Base-by-base conservation (phyloP, 2,888 invertebrate genomes). In the Odontocolon sp. region DNA sequence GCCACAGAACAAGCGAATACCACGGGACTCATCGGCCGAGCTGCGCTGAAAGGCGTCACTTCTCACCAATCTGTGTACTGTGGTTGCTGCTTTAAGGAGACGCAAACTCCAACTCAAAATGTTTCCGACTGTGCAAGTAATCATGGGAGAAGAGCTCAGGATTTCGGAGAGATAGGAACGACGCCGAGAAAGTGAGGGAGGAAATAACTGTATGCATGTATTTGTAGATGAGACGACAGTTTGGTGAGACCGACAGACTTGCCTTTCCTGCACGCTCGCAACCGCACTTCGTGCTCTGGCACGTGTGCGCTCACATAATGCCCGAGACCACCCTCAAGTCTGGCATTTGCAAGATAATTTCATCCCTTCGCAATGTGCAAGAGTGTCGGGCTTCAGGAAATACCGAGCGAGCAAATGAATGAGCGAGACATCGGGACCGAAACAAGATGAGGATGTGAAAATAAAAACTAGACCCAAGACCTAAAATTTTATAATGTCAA, bases 301-400 rank as follows among this genome's bases (percentile, higher is more conserved):
- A 52, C 78, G 52, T 68, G 66, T 63, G 54, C 59, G 70, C 69
- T 61, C 61, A 16, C 59, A 47, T 76, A 66, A 69, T 75, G 74
- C 59, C 26, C 66, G 72, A 56, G 80, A 72, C 77, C 63, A 69
- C 61, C 67, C 77, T 64, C 70, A 71, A 52, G 50, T n/a, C 68
- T 73, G 80, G 69, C 76, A 74, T 81, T 80, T 77, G 71, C 61
- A 70, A 81, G 83, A 87, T 85, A 83, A 86, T 83, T 81, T 82
- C 63, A 78, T 79, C 74, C 78, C 72, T 81, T 78, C 63, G 74
- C 52, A 59, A 23, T 14, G 14, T 21, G 26, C 50, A 18, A 3
- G 8, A 11, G 38, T 28, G 26, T 42, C 38, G 16, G 42, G 3
- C 28, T 38, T 11, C 14, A 21, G 40, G 28, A 38, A 56, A 38